These are phyloP conservation scores for Conopomorpha cramerella DNA, from an alignment of 1,140 invertebrate genomes.

Conservation along the genomic window DNA sequence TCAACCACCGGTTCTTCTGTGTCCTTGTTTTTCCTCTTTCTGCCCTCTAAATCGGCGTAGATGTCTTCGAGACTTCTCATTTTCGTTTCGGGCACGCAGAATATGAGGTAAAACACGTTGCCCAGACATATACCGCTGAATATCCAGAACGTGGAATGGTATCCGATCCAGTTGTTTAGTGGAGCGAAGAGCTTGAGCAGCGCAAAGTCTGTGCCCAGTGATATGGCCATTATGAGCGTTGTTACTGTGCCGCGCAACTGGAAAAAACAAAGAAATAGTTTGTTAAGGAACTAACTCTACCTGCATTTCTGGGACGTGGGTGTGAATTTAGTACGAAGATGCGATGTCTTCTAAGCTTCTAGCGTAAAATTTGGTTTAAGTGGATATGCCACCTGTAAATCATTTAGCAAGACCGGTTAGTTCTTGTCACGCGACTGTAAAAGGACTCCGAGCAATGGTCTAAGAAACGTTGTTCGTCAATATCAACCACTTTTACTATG, in stretches of 20 bases:
- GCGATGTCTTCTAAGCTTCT: neutral
- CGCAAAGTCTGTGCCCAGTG: constrained; percentile 22
- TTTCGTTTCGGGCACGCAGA: constrained; percentile 35
- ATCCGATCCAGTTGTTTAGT: constrained; percentile 22
- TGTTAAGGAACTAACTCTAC: neutral
- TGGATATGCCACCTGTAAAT: too few species aligned
- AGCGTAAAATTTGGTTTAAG: too few species aligned
- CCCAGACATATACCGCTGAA: constrained; percentile 27
- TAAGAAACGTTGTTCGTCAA: too few species aligned
- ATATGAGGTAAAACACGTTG: constrained; percentile 20
- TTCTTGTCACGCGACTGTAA: too few species aligned
- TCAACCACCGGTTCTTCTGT: too few species aligned
- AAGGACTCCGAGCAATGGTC: too few species aligned
- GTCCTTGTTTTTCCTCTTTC: constrained; percentile 17
- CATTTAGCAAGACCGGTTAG: too few species aligned
- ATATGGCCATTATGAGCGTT: constrained; percentile 23
- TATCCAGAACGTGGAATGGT: constrained; percentile 34
- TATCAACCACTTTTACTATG: too few species aligned
- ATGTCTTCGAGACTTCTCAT: constrained; percentile 27
- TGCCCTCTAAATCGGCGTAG: constrained; percentile 22
- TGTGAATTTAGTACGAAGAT: neutral
- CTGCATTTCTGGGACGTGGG: neutral
- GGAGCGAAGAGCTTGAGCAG: constrained; percentile 40
- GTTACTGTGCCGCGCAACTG: constrained; percentile 42
- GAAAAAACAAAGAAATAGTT: constrained; percentile 8